phyloP scores from a whole-genome alignment of 92 coral and sea anemone genomes.

The Porites rus region DNA sequence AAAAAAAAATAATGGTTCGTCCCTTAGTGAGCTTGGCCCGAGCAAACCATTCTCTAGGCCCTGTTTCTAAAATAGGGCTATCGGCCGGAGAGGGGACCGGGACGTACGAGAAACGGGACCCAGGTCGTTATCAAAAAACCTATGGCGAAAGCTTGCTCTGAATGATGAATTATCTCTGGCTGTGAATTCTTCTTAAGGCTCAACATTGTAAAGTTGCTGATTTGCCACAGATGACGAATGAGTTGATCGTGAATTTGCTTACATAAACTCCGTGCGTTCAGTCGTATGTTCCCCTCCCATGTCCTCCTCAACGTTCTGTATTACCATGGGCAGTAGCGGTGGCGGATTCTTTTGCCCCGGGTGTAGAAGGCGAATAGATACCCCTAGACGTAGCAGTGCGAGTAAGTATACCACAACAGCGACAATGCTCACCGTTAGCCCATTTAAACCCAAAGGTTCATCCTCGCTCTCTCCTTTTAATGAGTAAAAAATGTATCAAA shows the following conservation, averaged over 20 bases:
- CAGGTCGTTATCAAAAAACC: too few species aligned
- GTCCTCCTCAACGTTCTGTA: background rate
- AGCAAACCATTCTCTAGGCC: too few species aligned
- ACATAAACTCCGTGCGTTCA: constrained; percentile 9
- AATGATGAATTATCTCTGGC: background rate
- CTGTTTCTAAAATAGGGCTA: too few species aligned
- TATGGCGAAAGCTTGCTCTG: background rate
- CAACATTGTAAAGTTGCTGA: background rate
- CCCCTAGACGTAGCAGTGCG: background rate
- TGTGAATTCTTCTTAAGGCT: constrained; percentile 2
- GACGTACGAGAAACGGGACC: too few species aligned
- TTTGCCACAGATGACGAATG: background rate
- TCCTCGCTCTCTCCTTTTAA: background rate
- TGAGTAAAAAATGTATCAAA: background rate
- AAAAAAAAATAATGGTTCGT: too few species aligned
- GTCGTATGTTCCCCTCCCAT: background rate
- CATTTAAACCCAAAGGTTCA: too few species aligned
- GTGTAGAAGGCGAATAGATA: background rate
- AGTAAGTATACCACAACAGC: background rate
- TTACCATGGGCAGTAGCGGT: background rate
- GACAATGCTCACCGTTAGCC: background rate
- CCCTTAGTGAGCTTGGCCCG: too few species aligned
- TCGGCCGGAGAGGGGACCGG: too few species aligned
- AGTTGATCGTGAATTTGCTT: background rate
- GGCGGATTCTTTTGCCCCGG: background rate